Percentiles rank a stretch among this genome's conserved stretches.
phyloP scores from a whole-genome alignment of 2,888 invertebrate genomes.

The Congeria kusceri region DNA sequence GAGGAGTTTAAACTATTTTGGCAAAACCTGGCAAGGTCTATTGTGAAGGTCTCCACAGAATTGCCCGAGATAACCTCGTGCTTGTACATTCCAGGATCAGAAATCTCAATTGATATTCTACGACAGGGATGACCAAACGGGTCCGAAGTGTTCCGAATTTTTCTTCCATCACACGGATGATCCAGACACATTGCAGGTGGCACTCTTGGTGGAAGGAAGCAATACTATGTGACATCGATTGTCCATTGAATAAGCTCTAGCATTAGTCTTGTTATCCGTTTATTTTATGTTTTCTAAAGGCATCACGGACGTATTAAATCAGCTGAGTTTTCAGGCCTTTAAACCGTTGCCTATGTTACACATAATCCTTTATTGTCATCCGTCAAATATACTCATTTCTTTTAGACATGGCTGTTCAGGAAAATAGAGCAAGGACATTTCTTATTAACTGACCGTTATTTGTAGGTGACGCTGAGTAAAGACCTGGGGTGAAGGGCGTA shows the following conservation, averaged over 20 bases:
- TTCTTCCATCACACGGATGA: conserved; percentile 87
- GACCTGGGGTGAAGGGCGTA: conserved; percentile 90
- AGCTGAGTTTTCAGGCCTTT: too few species aligned
- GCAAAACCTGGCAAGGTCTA: too few species aligned
- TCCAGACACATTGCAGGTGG: conserved; percentile 86
- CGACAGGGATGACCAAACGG: conserved; percentile 90
- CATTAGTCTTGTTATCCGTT: too few species aligned
- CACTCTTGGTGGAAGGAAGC: too few species aligned
- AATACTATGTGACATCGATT: too few species aligned
- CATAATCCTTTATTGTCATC: too few species aligned
- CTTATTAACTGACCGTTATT: not conserved
- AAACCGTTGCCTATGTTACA: too few species aligned
- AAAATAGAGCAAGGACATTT: not conserved
- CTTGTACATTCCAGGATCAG: conserved; percentile 86
- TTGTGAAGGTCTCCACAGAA: too few species aligned
- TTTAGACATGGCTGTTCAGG: not conserved
- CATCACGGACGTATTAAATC: too few species aligned
- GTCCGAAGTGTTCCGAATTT: conserved; percentile 93
- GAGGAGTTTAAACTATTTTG: too few species aligned
- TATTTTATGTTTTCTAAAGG: too few species aligned
- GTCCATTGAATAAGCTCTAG: too few species aligned
- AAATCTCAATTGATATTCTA: conserved; percentile 92
- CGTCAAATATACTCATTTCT: not conserved
- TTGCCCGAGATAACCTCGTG: not conserved
- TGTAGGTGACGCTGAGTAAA: conserved; percentile 86